Evolutionary conservation across 2,113 vertebrate species (phyloP).

Genomic region (Bubalus kerabau): DNA sequence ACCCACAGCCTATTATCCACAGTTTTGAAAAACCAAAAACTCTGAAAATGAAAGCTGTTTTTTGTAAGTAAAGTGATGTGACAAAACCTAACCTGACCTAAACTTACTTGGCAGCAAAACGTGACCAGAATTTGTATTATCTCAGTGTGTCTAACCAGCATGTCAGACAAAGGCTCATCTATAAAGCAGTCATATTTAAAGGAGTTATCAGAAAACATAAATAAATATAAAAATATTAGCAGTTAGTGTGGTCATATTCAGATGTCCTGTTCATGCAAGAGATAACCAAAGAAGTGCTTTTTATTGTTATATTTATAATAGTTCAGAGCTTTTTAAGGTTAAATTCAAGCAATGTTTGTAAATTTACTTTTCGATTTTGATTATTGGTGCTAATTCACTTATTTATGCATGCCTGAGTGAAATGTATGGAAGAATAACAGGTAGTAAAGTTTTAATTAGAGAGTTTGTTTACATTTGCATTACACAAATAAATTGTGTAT

Average conservation of each 20-base stretch:
- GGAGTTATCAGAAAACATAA: neutral
- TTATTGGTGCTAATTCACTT: neutral
- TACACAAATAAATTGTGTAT: neutral
- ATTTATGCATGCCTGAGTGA: neutral
- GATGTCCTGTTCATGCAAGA: neutral
- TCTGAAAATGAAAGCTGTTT: constrained; percentile 6
- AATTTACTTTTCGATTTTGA: constrained; percentile 24
- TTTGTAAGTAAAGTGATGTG: neutral
- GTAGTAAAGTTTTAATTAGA: neutral
- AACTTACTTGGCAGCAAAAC: neutral
- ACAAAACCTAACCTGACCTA: neutral
- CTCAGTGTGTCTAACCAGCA: neutral
- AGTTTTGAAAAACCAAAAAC: neutral
- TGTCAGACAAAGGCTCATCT: neutral
- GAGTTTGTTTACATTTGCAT: neutral
- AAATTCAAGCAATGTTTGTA: neutral
- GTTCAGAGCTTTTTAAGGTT: neutral
- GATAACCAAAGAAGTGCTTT: neutral
- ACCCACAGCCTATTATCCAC: neutral
- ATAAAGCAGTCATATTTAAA: neutral
- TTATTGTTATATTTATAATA: neutral
- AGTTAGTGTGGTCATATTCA: neutral
- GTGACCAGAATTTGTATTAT: neutral
- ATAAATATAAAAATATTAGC: neutral
- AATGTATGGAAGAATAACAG: neutral